phyloP scores from a whole-genome alignment of 2,797 vertebrate genomes.

The Danio choprae region DNA sequence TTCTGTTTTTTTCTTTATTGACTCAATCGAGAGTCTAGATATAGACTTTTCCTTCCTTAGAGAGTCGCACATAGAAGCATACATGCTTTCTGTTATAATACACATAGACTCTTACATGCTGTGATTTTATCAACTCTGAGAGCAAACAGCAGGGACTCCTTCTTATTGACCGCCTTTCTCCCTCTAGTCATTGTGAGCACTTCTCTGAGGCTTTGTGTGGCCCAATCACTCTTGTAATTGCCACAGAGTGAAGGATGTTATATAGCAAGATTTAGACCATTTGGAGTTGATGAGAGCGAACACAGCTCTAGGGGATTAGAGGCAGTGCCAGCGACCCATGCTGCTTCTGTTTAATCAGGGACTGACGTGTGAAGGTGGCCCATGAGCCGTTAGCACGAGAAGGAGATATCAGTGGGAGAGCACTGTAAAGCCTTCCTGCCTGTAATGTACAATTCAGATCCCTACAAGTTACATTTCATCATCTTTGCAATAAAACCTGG shows the following conservation, averaged over 20 bases:
- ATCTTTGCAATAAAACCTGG: conserved; percentile 58
- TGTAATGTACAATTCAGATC: conserved; percentile 68
- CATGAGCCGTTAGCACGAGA: conserved; percentile 64
- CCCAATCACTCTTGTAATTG: conserved; percentile 59
- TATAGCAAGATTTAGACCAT: conserved; percentile 60
- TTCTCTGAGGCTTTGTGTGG: conserved; percentile 59
- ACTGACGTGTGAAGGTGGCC: conserved; percentile 58
- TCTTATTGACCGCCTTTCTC: conserved; percentile 65
- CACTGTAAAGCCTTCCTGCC: conserved; percentile 64
- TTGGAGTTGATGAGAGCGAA: conserved; percentile 64
- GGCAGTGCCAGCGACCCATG: conserved; percentile 64
- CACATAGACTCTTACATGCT: conserved; percentile 36
- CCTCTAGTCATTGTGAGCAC: conserved; percentile 66
- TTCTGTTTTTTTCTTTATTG: conserved; percentile 21
- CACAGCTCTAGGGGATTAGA: conserved; percentile 62
- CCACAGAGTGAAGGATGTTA: conserved; percentile 58
- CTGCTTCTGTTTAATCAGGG: conserved; percentile 74
- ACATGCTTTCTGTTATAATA: conserved; percentile 16
- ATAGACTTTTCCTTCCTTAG: conserved; percentile 26
- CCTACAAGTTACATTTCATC: conserved; percentile 58
- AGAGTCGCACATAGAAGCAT: conserved; percentile 17
- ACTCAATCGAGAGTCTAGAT: conserved; percentile 11
- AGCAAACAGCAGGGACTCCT: conserved; percentile 65
- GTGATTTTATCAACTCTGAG: conserved; percentile 53
- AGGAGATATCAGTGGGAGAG: conserved; percentile 70